Base-by-base conservation (phyloP, 2,888 invertebrate genomes). In the Phoronis australis region DNA sequence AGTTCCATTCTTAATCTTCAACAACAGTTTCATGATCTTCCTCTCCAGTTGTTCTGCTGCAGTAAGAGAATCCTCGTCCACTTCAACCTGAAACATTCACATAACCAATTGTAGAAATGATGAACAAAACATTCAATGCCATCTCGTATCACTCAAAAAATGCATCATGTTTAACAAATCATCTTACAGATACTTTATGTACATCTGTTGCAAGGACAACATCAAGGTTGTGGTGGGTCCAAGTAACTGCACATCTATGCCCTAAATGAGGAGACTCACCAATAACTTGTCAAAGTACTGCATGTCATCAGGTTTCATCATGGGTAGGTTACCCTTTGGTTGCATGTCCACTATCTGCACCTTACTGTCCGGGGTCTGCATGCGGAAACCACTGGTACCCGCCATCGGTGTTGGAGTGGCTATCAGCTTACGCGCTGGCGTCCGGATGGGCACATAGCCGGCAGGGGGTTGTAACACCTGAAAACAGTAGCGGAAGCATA, bases 1-100 rank as follows among this genome's bases (percentile, higher is more conserved):
- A 0, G 99, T 97, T 22, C 99, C 99, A 70, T 99, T 99, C 82
- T 99, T 99, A 53, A 99, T 99, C 78, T 99, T 99, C 49, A 99
- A 80, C 62, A 99, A 77, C 9, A 99, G 82, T 73, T 95, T 96
- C 99, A 99, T 99, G 44, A 99, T 99, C 80, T 97, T 97, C 40
- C 99, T 82, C 77, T 99, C 99, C 74, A 96, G 97, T 60, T 92
- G 88, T 75, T 99, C 99, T 68, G 99, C 97, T 0, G 96, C 93
- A 45, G 90, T 87, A 37, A 97, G 82, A 0, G 87, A 80, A 69
- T 96, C 95, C 79, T 99, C 99, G 77, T 99, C 99, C 25, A 99
- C 96, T 73, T 99, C 99, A 47, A 94, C 78, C 75, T 77, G 53
- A 6, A 49, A 50, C 15, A 52, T 6, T 39, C 37, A 31, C 9